Conservation (phyloP, 2,113 vertebrate genomes). For the Parus major region DNA sequence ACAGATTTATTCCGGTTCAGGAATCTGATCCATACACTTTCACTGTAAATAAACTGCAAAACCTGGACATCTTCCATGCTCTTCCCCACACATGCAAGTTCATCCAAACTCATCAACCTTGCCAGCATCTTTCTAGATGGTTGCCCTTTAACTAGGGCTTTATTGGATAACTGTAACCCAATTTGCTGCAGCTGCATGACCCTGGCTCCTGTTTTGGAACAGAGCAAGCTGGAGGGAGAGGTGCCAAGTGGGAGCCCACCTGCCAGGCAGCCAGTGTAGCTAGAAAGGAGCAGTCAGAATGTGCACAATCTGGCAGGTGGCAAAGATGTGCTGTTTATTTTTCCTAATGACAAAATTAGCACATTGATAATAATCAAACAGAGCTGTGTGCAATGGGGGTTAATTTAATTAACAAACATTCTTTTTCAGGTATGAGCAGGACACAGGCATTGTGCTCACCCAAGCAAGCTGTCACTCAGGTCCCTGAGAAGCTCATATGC, state of each 20-base stretch:
- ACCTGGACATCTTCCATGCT: neutral
- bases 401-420: conserved; percentile 51
- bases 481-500: neutral
- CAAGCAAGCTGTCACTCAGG: neutral
- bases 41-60: neutral
- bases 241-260: conserved; percentile 14
- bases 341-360: conserved; percentile 57
- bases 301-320: conserved; percentile 24
- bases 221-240: neutral
- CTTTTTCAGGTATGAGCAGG: conserved; percentile 24
- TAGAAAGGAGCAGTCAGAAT: neutral
- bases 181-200: conserved; percentile 59
- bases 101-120: conserved; percentile 31
- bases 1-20: neutral
- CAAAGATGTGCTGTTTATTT: conserved; percentile 13
- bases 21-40: neutral
- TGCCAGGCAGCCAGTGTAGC: conserved; percentile 13
- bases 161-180: conserved; percentile 49
- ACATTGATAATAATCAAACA: conserved; percentile 35
- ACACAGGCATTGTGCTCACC: neutral
- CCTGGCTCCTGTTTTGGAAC: neutral
- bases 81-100: neutral
- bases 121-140: conserved; percentile 57
- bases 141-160: conserved; percentile 59
- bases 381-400: neutral